These are phyloP conservation scores for Drosophila leonis DNA, from an alignment of 2,888 invertebrate genomes.

Conservation along the genomic window DNA sequence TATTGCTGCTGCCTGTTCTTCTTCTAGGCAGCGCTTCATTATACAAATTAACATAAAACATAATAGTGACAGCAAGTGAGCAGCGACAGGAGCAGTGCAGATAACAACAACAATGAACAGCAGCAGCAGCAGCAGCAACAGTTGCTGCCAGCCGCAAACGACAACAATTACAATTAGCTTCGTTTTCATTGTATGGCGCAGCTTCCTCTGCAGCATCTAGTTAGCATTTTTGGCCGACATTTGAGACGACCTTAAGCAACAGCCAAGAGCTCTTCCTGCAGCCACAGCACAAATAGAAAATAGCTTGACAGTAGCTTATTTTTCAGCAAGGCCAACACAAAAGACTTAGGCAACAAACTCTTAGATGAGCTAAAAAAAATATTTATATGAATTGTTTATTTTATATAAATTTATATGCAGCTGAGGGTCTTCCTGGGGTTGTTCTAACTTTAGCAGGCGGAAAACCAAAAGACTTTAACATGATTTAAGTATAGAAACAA, in stretches of 20 bases:
- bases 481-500: not conserved
- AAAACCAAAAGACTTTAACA: not conserved
- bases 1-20: slow-evolving; percentile 18
- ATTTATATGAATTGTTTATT: not conserved
- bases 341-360: slow-evolving; percentile 79
- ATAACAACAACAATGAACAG: slow-evolving; percentile 44
- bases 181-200: slow-evolving; percentile 65
- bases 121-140: slow-evolving; percentile 17
- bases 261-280: slow-evolving; percentile 40
- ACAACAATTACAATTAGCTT: slow-evolving; percentile 81
- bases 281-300: slow-evolving; percentile 3
- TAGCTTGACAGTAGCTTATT: slow-evolving; percentile 15
- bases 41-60: slow-evolving; percentile 80
- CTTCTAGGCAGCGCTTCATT: slow-evolving; percentile 64
- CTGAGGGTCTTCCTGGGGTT: not conserved
- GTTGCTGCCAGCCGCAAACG: slow-evolving; percentile 64
- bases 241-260: slow-evolving; percentile 70
- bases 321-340: slow-evolving; percentile 57
- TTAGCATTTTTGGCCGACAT: slow-evolving; percentile 78
- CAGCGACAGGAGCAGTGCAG: slow-evolving; percentile 57
- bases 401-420: not conserved
- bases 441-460: not conserved
- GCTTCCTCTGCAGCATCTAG: slow-evolving; percentile 77
- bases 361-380: not conserved
- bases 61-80: slow-evolving; percentile 76